Base-by-base conservation (phyloP, 2,888 invertebrate genomes). In the Lasioglossum figueresi region DNA sequence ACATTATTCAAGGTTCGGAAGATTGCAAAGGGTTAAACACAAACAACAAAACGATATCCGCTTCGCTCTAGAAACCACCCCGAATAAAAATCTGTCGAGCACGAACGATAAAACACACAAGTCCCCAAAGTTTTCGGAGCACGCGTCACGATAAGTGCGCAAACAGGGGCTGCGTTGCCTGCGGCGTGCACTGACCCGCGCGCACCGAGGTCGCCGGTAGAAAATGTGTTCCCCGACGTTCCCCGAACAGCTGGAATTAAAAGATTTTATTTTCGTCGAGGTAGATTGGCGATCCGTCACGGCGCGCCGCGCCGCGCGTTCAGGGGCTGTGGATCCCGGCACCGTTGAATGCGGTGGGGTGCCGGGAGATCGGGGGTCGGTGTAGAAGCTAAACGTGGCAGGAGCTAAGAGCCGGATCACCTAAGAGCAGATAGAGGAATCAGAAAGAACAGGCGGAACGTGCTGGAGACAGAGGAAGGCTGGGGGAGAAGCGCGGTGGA, bases 401-500 rank as follows among this genome's bases (percentile, higher is more conserved):
- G 77, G 74, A 56, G 80, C 85, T 75, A 82, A 89, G 76, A 79
- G 80, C 82, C 80, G 79, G 85, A 88, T 86, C 89, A 70, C 77
- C 84, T 77, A 79, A 82, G 88, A 88, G 80, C 82, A 79, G 82
- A 89, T 86, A 81, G 86, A 89, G 88, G 84, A 89, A 83, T 89
- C 85, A 80, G 82, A 88, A 88, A 85, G 89, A 88, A 80, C 89
- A 82, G 83, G 79, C 85, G 79, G 82, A 85, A 85, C 82, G 85
- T 80, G 89, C 72, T 79, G 78, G 76, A 37, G 84, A 80, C 78
- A 56, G 80, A 81, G 80, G 72, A 56, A 45, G 34, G 68, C 19
- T 66, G 66, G 48, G 66, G 23, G 68, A 79, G 76, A 74, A 74
- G 74, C 12, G 59, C 68, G 14, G 4, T 27, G 31, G 48, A 63